Evolutionary conservation across 2,797 vertebrate species (phyloP), one percentile per base, ranked within the genome.

Genomic region (Acipenser transmontanus): DNA sequence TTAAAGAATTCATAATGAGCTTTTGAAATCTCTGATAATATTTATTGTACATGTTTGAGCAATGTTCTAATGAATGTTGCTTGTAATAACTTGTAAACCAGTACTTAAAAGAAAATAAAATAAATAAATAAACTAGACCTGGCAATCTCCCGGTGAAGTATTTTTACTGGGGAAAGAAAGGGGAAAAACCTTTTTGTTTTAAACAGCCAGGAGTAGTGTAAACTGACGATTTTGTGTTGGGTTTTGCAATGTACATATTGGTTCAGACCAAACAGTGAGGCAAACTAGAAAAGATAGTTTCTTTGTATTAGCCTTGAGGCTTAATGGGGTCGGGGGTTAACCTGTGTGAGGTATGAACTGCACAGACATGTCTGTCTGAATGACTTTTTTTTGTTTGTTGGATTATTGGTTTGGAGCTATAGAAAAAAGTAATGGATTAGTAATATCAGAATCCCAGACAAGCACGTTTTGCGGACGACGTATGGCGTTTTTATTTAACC

Each of bases 1-100:
- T 84, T 82, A 82, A 92, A 89, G 86, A 91, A 91, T 92, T 90
- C 74, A 52, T 82, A 81, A 84, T 87, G 82, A 90, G 81, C 77
- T 79, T 84, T 88, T 82, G 78, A 87, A 87, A 90, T 85, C 73
- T 66, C 78, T 89, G 87, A 87, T 88, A 89, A 87, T 89, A 88
- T 91, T 94, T 94, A 90, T 89, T 85, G 86, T 85, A 75, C 76
- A 64, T 80, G 89, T 84, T 80, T 85, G 65, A 78, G 68, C 66
- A 72, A 70, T 81, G 6, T 82, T 75, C 77, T 77, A 78, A 81
- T 79, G 82, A 84, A 78, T 82, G 73, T 74, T 79, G 78, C 83
- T 90, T 88, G 84, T 78, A 78, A 76, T 78, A 70, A 83, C 76
- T 74, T 68, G 76, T 80, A 74, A 83, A 78, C 64, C 76, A 70